Evolutionary conservation across 2,797 vertebrate genomes (phyloP).

Genomic region (Enteromius radiatus): DNA sequence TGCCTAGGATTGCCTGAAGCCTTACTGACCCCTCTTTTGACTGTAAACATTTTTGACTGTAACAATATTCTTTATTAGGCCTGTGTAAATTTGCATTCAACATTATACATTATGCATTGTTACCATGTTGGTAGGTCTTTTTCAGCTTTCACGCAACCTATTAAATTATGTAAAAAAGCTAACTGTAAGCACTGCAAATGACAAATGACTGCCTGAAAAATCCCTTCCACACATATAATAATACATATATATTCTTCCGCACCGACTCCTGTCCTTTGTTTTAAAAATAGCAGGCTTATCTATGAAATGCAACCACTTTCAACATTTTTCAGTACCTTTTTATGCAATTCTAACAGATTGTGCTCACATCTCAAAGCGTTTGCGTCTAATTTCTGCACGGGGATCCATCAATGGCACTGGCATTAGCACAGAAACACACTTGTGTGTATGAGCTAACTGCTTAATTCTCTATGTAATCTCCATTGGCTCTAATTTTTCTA

Average conservation of each 20-base stretch:
- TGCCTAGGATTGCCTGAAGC: constrained; percentile 30
- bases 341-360: not conserved
- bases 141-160: not conserved
- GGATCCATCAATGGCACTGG: not conserved
- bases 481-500: constrained; percentile 34
- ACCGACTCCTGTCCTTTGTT: not conserved
- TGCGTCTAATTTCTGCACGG: not conserved
- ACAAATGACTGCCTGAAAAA: constrained; percentile 10
- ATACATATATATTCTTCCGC: not conserved
- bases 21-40: constrained; percentile 5
- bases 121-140: constrained; percentile 24
- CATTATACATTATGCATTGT: constrained; percentile 25
- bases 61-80: constrained; percentile 29
- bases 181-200: not conserved
- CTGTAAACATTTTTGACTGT: constrained; percentile 31
- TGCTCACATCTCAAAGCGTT: constrained; percentile 1
- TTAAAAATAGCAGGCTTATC: not conserved
- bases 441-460: constrained; percentile 22
- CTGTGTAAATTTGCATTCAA: constrained; percentile 26
- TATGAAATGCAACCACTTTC: not conserved
- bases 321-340: not conserved
- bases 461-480: constrained; percentile 45
- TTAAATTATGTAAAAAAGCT: constrained; percentile 4
- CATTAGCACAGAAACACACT: constrained; percentile 11
- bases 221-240: not conserved